Base-by-base conservation (phyloP, 2,888 invertebrate genomes). In the Lymantria dispar region DNA sequence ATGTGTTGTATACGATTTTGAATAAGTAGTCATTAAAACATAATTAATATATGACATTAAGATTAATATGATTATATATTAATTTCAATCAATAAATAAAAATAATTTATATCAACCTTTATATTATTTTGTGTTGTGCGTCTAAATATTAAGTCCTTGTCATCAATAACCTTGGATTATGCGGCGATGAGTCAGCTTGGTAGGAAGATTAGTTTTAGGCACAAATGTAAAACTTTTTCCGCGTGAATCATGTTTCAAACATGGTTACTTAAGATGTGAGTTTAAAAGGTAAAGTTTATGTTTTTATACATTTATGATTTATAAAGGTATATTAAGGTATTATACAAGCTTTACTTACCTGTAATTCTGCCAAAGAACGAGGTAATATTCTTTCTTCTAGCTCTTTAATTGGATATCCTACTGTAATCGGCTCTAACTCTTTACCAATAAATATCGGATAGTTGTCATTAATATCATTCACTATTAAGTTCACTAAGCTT, bases 401-500 rank as follows among this genome's bases (percentile, higher is more conserved):
- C 38, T 87, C 81, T 15, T 73, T 58, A 36, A 72, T 59, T 1
- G 92, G 92, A 69, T 92, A 93, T 8, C 92, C 92, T 2, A 92
- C 83, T 0, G 71, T 72, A 41, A 92, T 70, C 1, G 88, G 84
- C 56, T 84, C 82, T 10, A 68, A 64, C 50, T 79, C 80, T 47
- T 80, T 82, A 1, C 74, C 79, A 29, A 76, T 56, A 59, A 93
- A 93, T 71, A 84, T 74, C 0, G 93, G 93, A 5, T 58, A 39
- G 59, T 93, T 88, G 58, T 93, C 92, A 62, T 93, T 93, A n/a
- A 88, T 87, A 58, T 93, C 93, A 14, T 87, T 87, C 0, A 93
- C 88, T 51, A 92, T 86, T 42, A 93, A 69, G 56, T 89, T 89
- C 1, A 93, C 83, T 36, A 89, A 71, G 58, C 86, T 89, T 42